phyloP scores from a whole-genome alignment of 2,113 vertebrate genomes.

The Pleuronectes platessa region DNA sequence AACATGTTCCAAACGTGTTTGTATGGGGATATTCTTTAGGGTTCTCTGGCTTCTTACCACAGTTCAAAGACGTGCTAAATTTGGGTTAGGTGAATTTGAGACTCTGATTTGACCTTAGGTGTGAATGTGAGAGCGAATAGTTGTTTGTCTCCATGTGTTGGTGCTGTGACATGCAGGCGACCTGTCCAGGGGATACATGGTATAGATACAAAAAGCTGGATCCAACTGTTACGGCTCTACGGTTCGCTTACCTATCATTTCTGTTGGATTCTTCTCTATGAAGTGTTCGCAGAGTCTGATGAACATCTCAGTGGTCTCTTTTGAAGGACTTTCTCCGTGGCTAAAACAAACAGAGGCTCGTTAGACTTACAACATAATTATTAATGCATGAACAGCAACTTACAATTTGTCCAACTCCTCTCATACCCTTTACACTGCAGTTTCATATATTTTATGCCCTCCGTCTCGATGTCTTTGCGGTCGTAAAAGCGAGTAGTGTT shows the following conservation, averaged over 20 bases:
- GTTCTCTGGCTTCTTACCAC: too few species aligned
- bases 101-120: too few species aligned
- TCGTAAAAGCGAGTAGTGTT: conserved; percentile 98
- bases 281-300: conserved; percentile 92
- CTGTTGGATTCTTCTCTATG: conserved; percentile 92
- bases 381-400: not conserved
- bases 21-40: too few species aligned
- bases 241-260: conserved; percentile 89
- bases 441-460: conserved; percentile 94
- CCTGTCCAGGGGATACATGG: too few species aligned
- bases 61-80: too few species aligned
- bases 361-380: not conserved
- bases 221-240: not conserved
- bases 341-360: conserved; percentile 68
- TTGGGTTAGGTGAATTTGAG: too few species aligned
- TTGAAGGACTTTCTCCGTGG: conserved; percentile 92
- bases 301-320: conserved; percentile 90
- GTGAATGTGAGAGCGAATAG: too few species aligned
- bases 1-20: too few species aligned
- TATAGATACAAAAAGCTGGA: not conserved
- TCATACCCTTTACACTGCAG: conserved; percentile 96
- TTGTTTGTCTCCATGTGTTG: too few species aligned
- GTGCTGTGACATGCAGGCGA: too few species aligned
- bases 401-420: not conserved
- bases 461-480: conserved; percentile 93